Conservation (phyloP, 2,113 vertebrate genomes). For the Gobio gobio region DNA sequence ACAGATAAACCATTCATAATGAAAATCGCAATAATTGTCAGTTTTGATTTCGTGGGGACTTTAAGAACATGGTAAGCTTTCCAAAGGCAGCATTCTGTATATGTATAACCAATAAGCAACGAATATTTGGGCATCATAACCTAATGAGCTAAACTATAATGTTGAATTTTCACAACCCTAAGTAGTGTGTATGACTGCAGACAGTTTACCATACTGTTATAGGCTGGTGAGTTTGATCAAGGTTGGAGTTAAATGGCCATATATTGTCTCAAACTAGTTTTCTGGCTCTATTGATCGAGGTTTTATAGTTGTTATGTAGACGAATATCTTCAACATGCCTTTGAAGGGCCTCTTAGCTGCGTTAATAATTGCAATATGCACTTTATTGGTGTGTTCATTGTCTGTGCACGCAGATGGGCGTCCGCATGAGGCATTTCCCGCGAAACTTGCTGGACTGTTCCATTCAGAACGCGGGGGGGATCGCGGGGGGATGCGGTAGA, state of each 20-base stretch:
- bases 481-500: neutral
- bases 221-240: too few relatives aligned
- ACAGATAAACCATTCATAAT: too few relatives aligned
- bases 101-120: too few relatives aligned
- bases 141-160: too few relatives aligned
- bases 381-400: neutral
- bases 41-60: too few relatives aligned
- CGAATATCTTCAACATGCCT: neutral
- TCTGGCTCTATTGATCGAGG: neutral
- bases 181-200: too few relatives aligned
- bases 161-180: too few relatives aligned
- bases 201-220: too few relatives aligned
- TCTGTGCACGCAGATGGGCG: neutral
- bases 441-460: slow-evolving; percentile 67
- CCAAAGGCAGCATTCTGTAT: too few relatives aligned
- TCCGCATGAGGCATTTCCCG: slow-evolving; percentile 68
- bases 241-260: neutral
- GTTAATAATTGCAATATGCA: neutral
- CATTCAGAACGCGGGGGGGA: slow-evolving; percentile 47
- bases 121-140: too few relatives aligned
- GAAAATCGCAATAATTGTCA: too few relatives aligned
- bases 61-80: too few relatives aligned
- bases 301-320: neutral
- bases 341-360: neutral
- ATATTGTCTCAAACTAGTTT: neutral